Evolutionary conservation across 1,140 invertebrate species (phyloP).

Genomic region (Dendroctonus ponderosae): DNA sequence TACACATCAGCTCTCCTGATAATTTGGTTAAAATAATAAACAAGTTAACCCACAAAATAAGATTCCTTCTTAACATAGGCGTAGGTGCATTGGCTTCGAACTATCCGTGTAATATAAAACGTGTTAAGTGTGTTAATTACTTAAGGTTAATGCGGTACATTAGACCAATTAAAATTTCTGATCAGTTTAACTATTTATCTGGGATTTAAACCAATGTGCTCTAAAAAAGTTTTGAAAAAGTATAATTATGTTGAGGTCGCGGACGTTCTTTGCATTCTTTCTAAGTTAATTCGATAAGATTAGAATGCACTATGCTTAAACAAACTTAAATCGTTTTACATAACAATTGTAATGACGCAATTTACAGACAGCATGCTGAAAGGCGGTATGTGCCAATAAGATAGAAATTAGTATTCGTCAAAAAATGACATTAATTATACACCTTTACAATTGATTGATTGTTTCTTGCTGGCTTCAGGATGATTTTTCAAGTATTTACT

Average conservation of each 20-base stretch:
- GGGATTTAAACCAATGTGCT: neutral
- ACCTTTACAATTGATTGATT: conserved; percentile 23
- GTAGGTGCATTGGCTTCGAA: neutral
- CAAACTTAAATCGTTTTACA: no score
- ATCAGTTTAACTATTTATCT: neutral
- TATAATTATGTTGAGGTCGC: no score
- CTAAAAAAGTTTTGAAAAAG: no score
- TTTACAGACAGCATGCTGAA: neutral
- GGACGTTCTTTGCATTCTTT: no score
- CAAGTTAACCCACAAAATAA: neutral
- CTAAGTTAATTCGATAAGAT: no score
- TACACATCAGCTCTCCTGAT: neutral
- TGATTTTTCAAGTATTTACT: conserved; percentile 22
- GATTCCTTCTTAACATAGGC: neutral
- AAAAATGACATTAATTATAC: conserved; percentile 11
- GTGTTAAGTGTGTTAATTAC: neutral
- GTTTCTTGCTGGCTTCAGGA: conserved; percentile 17
- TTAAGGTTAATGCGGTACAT: neutral
- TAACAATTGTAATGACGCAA: no score
- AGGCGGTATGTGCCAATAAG: conserved; percentile 18
- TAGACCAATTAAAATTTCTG: neutral
- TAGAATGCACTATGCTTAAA: no score
- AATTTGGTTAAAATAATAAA: conserved; percentile 8
- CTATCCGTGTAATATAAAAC: neutral
- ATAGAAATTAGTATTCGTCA: conserved; percentile 15